Evolutionary conservation across 2,797 vertebrate species (phyloP), one percentile per base, ranked within the genome.

Genomic region (Hafferia zeledoni): DNA sequence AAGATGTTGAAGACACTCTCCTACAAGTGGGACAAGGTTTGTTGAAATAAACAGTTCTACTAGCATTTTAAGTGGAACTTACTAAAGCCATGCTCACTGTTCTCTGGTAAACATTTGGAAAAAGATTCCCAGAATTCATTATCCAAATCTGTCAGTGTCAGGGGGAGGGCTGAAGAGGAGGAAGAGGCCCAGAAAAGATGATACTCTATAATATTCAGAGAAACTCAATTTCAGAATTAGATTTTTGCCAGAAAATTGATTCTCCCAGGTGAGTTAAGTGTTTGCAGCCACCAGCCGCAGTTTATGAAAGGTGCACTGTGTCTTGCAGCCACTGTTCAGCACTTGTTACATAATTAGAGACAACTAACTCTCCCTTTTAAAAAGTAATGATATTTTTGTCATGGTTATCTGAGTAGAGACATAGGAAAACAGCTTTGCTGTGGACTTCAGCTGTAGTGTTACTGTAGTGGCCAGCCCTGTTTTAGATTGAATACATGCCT

Each of bases 381-480:
- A 59, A 69, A 77, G 22, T 39, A 44, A 6, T 28, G 20, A 3
- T 52, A 17, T 47, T 85, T 65, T 85, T 69, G 33, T 14, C 3
- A 1, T 28, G 17, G 4, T 60, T 64, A 9, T 65, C 4, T 43
- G 81, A 56, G 55, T 16, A 80, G 41, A 56, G 53, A 49, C 6
- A 11, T 19, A 14, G 52, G 24, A 39, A 68, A 30, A 2, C 39
- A 33, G 23, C 53, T 68, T 69, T 84, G 11, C 35, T 33, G 0
- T 74, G 60, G 18, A 44, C 14, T 33, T 44, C 24, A 68, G 9
- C 41, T 2, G 2, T 39, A 23, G 4, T 35, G 30, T 50, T 50
- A 7, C 17, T 10, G 1, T 47, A 55, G 14, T 33, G 5, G 5
- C 22, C 39, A 61, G 7, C 8, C 5, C 0, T 81, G 7, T 28